phyloP scores from a whole-genome alignment of 2,113 vertebrate species.

The Mixornis gularis region DNA sequence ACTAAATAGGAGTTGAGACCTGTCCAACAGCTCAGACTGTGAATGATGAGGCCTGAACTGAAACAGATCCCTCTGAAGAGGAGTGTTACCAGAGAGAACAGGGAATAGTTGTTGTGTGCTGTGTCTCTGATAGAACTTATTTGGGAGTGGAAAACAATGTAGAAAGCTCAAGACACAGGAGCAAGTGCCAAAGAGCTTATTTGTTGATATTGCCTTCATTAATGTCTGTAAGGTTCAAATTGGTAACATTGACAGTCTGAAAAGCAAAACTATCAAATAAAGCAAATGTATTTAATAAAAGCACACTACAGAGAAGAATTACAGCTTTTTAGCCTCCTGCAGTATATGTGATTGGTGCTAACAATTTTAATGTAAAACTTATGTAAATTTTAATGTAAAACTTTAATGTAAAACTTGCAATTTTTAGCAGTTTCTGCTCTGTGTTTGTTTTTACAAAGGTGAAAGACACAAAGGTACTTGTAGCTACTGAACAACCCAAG shows the following conservation, averaged over 20 bases:
- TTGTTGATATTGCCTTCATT: not conserved
- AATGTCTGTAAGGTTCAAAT: not conserved
- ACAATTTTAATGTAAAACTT: not conserved
- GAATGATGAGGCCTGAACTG: not conserved
- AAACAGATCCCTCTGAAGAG: not conserved
- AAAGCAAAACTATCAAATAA: not conserved
- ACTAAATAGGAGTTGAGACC: not conserved
- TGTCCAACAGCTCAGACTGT: not conserved
- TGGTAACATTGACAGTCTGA: not conserved
- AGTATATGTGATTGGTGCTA: not conserved
- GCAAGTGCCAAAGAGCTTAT: not conserved
- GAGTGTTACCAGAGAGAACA: not conserved
- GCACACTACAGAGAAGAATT: not conserved
- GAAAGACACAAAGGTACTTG: conserved; percentile 75
- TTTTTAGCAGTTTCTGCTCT: not conserved
- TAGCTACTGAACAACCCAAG: conserved; percentile 78
- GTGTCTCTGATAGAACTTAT: not conserved
- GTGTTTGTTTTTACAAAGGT: conserved; percentile 57
- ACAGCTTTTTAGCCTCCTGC: not conserved
- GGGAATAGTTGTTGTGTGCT: not conserved
- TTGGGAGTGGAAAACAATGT: not conserved
- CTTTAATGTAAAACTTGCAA: not conserved
- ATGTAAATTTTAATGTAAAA: not conserved
- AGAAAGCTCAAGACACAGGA: not conserved
- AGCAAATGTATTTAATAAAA: not conserved